Evolutionary conservation across 1,140 invertebrate species (phyloP), one percentile per base, ranked within the genome.

Genomic region (Drosophila asahinai): DNA sequence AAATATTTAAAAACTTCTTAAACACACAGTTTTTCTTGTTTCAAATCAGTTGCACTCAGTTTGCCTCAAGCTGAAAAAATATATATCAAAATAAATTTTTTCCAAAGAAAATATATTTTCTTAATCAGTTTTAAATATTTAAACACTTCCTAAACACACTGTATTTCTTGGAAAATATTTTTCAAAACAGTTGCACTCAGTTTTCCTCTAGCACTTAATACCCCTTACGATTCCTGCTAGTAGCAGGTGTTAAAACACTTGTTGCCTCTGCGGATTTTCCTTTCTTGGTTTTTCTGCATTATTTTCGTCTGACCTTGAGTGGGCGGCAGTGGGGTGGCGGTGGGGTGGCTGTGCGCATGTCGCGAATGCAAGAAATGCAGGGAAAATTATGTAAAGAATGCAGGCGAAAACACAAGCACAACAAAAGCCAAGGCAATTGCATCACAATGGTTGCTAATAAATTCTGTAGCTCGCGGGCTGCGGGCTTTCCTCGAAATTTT

Each of bases 361-460:
- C 84, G 73, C 64, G 38, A 77, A 77, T 77, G 58, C 70, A 25
- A 75, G 67, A 72, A 49, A 75, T 73, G 33, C 59, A 64, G 38
- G 42, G 47, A 54, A 71, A 89, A 80, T 87, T 87, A 87, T 89
- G 86, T 87, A 89, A 89, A 80, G 67, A 66, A 71, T 81, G 59
- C 62, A 45, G 62, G 43, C 22, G 47, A 60, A 83, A 72, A 57
- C 61, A 38, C 25, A 55, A 51, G 51, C 57, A 51, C 33, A 67
- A 62, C 73, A 72, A 63, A 72, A 68, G 42, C 9, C 49, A 27
- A 22, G 38, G 57, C 40, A 58, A 80, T 80, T 80, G 78, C 78
- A 87, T 87, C 84, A 74, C 61, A 61, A n/a, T 42, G 8, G 47
- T 43, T 6, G 40, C 40, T 64, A 36, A 49, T 38, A 48, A 58